Base-by-base conservation (phyloP, 1,140 invertebrate species). In the Camponotus pennsylvanicus region DNA sequence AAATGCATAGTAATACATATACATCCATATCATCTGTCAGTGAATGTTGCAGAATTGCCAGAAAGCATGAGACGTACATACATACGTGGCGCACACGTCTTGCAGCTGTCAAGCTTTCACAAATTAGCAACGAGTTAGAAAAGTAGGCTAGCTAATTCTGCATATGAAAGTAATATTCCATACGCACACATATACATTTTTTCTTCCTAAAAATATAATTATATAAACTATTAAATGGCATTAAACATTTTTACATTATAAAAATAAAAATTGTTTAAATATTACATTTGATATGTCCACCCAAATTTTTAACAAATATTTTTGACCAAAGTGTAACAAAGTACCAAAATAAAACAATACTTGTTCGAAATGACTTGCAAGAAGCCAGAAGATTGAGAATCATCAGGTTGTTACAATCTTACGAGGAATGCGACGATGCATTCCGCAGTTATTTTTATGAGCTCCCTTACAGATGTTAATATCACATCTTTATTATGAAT, bases 51-150 rank as follows among this genome's bases (percentile, higher is more conserved):
- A 55, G 40, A 52, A 84, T 45, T 49, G 27, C 6, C 37, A 80
- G 49, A 80, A 70, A 80, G 45, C 21, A 80, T 18, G 27, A 82
- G 42, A 45, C 9, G 42, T 45, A 45, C 8, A 2, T 45, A 45
- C 32, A 11, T 59, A 40, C 40, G 2, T 59, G 18, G 27, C 18
- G 15, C 27, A 15, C 1, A 45, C 52, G 13, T 59, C 52, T 82
- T 40, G 21, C 79, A 82, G 67, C 79, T 82, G 79, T 73, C 67
- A 73, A 45, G 67, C 67, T 82, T 82, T 82, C 79, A 82, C 78
- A 34, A 71, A 82, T 82, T 73, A 82, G 67, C 32, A 37, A 40
- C 52, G 40, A 82, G 49, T 59, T 71, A 82, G 78, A 71, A 82
- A 82, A 82, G 67, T 55, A 61, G 52, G 67, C 67, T 40, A 59